Conservation (phyloP, 2,113 vertebrate genomes). For the Plecotus auritus region DNA sequence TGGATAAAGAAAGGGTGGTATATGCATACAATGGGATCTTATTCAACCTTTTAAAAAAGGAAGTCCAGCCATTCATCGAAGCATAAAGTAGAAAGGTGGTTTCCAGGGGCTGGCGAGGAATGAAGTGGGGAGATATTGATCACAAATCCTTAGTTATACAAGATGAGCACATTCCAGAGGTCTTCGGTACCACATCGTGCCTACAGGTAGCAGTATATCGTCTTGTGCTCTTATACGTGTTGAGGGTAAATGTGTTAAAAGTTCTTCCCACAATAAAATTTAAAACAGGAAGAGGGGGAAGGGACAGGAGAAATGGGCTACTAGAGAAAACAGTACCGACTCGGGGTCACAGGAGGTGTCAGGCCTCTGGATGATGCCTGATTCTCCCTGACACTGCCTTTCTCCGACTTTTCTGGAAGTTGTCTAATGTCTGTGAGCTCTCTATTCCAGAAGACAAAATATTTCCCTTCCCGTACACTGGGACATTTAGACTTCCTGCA, state of each 20-base stretch:
- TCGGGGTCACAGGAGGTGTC: rapidly evolving
- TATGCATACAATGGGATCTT: rapidly evolving
- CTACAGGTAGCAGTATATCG: rapidly evolving
- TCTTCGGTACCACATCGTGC: rapidly evolving
- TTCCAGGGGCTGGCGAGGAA: rapidly evolving
- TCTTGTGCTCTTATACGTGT: background rate
- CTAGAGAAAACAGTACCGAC: rapidly evolving
- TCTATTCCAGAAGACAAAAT: background rate
- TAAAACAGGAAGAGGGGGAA: background rate
- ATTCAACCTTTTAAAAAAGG: background rate
- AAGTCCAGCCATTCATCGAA: background rate
- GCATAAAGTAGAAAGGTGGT: too few species aligned
- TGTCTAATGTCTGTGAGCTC: background rate
- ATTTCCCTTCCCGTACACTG: background rate
- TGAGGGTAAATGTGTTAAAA: background rate
- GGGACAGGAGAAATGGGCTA: too few species aligned
- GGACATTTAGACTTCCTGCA: background rate
- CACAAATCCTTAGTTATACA: background rate
- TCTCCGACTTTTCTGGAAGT: background rate
- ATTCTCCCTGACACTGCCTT: background rate
- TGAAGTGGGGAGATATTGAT: rapidly evolving
- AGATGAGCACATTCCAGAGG: rapidly evolving
- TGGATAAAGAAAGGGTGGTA: background rate
- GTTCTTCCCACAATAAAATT: background rate
- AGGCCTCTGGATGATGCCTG: background rate